Conservation (phyloP, 2,113 vertebrate species). For the Oncorhynchus masou region DNA sequence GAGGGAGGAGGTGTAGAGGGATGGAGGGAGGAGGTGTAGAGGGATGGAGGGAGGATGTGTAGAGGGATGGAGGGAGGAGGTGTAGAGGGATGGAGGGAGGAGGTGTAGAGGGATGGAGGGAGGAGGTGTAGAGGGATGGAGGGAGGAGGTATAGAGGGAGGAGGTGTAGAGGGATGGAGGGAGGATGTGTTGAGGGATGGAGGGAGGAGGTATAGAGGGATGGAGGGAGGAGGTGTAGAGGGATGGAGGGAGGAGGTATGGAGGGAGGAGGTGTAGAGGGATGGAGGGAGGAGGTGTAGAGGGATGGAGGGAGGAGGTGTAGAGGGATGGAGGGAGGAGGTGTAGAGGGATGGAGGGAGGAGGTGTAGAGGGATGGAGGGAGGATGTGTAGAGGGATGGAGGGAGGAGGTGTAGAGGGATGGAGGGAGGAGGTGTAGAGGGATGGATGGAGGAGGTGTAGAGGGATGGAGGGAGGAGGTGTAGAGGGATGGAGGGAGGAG, state of each 20-base stretch:
- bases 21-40: not conserved
- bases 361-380: not conserved
- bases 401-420: not conserved
- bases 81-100: not conserved
- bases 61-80: no score
- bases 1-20: not conserved
- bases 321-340: no score
- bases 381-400: no score
- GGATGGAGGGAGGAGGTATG: slow-evolving; percentile 3
- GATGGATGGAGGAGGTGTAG: not conserved
- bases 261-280: not conserved
- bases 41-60: slow-evolving; percentile 11
- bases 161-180: not conserved
- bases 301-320: slow-evolving; percentile 4
- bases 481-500: slow-evolving; percentile 10
- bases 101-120: no score
- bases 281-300: not conserved
- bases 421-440: not conserved
- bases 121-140: not conserved
- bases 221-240: no score
- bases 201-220: no score
- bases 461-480: no score
- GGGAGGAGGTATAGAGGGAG: not conserved
- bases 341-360: no score
- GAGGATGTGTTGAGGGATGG: not conserved